These are phyloP conservation scores for Toxotes chatareus DNA, from an alignment of 2,113 vertebrate species.

Conservation along the genomic window DNA sequence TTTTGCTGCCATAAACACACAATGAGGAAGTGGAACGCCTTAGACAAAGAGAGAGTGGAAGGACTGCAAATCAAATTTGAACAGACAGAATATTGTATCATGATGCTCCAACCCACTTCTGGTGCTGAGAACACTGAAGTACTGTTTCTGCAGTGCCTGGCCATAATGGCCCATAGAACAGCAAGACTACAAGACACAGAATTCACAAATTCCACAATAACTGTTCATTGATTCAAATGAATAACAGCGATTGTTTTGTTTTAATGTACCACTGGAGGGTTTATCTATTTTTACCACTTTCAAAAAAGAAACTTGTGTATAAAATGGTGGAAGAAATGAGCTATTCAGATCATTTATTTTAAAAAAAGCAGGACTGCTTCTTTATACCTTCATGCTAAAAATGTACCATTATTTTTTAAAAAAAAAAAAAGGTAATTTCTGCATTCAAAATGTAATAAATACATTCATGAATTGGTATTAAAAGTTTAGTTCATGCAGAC, in stretches of 20 bases:
- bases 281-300: constrained; percentile 75
- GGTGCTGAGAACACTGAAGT: constrained; percentile 80
- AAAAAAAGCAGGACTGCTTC: neutral
- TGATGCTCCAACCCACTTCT: constrained; percentile 81
- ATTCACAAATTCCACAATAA: constrained; percentile 78
- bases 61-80: constrained; percentile 70
- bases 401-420: neutral
- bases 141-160: constrained; percentile 67
- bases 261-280: constrained; percentile 64
- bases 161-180: constrained; percentile 76
- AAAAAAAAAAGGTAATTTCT: neutral
- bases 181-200: constrained; percentile 66
- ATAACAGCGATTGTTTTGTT: constrained; percentile 76
- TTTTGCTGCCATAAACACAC: constrained; percentile 75
- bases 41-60: constrained; percentile 75
- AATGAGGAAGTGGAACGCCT: constrained; percentile 74
- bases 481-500: neutral
- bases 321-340: constrained; percentile 31
- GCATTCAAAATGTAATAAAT: neutral
- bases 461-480: neutral
- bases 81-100: constrained; percentile 82
- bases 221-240: constrained; percentile 77
- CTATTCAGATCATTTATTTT: neutral
- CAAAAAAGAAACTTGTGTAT: constrained; percentile 29
- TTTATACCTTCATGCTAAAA: neutral